Base-by-base conservation (phyloP, 2,888 invertebrate species). In the Tridacna gigas region DNA sequence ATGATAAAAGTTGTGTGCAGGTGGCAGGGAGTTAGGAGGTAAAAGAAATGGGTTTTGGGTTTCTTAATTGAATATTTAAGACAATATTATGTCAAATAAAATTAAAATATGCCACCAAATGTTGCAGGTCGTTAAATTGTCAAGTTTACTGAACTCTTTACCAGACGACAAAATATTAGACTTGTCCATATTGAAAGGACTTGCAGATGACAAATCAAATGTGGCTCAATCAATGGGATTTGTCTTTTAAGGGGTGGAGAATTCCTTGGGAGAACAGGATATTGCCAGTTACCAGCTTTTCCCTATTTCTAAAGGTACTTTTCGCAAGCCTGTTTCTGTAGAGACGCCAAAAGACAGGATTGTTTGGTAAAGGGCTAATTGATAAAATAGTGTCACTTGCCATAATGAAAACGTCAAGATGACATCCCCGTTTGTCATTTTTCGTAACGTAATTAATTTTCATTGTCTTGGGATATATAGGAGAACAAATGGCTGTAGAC, bases 301-400 rank as follows among this genome's bases (percentile, higher is more conserved):
- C 7, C 37, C 37, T 7, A 37, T 37, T 37, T 37, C 37, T 37
- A 7, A 37, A 37, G 37, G 37, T 37, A 4, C 2, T 37, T 37
- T 37, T 37, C 3, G 37, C 3, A 37, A 37, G 7, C 37, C 7
- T 2, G 2, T 7, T 37, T 37, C 7, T 37, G 2, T 4, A 37
- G 37, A 37, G 37, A 7, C 7, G 37, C 37, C 7, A 37, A 37
- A 37, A 37, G 37, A 37, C 7, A 37, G 37, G 3, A 37, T 37
- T 37, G 37, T 37, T 37, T 37, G 37, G 37, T 37, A 37, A 37
- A 37, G 37, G 37, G 37, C 37, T 37, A 87, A 87, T 87, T 87
- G 87, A 87, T 87, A 84, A 87, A 87, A 81, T 83, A 76, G 74
- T 87, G 87, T 84, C 87, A 87, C 81, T 66, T 87, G 87, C 74